Evolutionary conservation across 2,113 vertebrate species (phyloP), one percentile per base, ranked within the genome.

Genomic region (Forbesichthys papilliferus): DNA sequence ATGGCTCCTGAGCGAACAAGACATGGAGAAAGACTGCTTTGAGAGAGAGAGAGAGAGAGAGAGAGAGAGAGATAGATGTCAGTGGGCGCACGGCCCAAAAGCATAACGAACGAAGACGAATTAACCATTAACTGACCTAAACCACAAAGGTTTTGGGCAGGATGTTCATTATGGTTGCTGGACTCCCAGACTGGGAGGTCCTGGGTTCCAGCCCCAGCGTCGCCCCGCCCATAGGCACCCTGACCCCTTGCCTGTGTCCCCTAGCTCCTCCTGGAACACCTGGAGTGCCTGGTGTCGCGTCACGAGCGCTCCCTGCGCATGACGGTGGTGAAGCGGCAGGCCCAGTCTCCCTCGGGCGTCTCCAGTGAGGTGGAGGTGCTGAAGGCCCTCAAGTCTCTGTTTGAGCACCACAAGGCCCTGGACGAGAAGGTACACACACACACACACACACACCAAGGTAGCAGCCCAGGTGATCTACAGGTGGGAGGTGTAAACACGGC

Each of bases 361-460:
- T 99, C 98, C 88, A 99, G 98, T 47, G 98, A 99, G 86, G 98
- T 99, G 0, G 98, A 99, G 82, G 98, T 99, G 88, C 96, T 99
- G 84, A 99, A 99, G 91, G 98, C 98, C 4, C 94, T 99, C 85
- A 99, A 99, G 90, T 99, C 98, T 80, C 89, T 99, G 78, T 99
- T 99, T 88, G 98, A 99, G 85, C 98, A 99, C 89, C 98, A 99
- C 89, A 99, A 99, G 89, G 98, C 98, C 86, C 93, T 99, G 66
- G 98, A 99, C 87, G 98, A 99, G 93, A 99, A 99, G 96, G 96
- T 97, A 87, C 27, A 27, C 27, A 27, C 27, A 27, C 27, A 27
- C 27, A 27, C 27, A 27, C 27, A 27, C 27, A 27, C 27, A 27
- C 27, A 27, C 27, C 27, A 27, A 27, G 27, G 36, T 42, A 42